These are phyloP conservation scores for Agrochola litura DNA, from an alignment of 2,888 invertebrate species.

Conservation along the genomic window DNA sequence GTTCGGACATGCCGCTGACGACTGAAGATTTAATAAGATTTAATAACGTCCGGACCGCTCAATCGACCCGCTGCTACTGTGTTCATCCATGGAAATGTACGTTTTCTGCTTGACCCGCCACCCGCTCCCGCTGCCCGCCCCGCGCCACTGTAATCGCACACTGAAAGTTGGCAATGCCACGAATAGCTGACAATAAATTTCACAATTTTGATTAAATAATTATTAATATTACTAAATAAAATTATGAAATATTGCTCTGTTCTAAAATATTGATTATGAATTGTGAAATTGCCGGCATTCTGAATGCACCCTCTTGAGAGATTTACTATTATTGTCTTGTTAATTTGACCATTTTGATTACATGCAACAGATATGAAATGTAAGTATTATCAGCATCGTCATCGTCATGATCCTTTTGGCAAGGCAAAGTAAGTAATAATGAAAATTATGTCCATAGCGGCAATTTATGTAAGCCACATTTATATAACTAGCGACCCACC, in stretches of 20 bases:
- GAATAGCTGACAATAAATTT: not conserved
- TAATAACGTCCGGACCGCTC: no score
- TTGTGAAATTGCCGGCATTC: not conserved
- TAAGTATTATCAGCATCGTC: conserved; percentile 38
- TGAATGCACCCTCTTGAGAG: not conserved
- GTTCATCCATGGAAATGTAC: no score
- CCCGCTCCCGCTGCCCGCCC: no score
- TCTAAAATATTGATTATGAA: not conserved
- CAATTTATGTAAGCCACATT: not conserved
- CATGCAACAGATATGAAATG: conserved; percentile 44
- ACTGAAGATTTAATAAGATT: no score
- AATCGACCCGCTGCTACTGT: no score
- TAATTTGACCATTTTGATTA: conserved; percentile 21
- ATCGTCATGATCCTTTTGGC: conserved; percentile 4
- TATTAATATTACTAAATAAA: not conserved
- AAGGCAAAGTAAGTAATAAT: conserved; percentile 23
- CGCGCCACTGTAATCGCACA: no score
- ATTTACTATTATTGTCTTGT: not conserved
- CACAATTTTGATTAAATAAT: not conserved
- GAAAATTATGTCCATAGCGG: not conserved
- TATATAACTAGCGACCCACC: not conserved
- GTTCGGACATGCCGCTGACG: no score
- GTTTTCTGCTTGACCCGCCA: no score
- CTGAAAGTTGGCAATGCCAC: not conserved
- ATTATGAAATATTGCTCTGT: no score